Evolutionary conservation across 2,113 vertebrate species (phyloP).

Genomic region (Eretmochelys imbricata): DNA sequence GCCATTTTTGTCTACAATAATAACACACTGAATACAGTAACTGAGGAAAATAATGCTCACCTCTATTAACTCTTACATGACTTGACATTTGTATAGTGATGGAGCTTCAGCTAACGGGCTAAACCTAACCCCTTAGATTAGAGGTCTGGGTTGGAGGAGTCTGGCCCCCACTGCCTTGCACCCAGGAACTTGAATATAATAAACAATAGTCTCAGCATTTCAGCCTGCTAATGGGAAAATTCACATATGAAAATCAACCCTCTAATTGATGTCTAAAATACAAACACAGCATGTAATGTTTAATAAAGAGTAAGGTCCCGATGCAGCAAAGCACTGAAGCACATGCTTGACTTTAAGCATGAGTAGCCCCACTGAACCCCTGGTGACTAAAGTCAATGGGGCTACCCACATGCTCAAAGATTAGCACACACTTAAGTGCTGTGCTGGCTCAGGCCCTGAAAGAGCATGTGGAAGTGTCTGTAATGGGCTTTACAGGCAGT

Average conservation of each 20-base stretch:
- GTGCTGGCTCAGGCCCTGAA: accelerated
- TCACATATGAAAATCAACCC: background rate
- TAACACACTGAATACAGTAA: background rate
- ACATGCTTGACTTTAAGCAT: background rate
- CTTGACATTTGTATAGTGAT: background rate
- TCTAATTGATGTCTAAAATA: background rate
- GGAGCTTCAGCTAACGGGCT: background rate
- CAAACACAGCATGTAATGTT: accelerated
- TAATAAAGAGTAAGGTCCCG: background rate
- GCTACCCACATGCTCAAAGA: background rate
- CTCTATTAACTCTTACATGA: accelerated
- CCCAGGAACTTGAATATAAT: background rate
- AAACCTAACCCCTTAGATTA: accelerated
- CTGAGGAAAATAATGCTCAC: background rate
- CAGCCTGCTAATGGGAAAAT: background rate
- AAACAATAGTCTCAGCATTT: background rate
- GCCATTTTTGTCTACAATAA: background rate
- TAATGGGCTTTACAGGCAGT: background rate
- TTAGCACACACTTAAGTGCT: background rate
- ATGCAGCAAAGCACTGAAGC: background rate
- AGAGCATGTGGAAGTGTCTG: accelerated
- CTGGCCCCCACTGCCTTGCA: accelerated
- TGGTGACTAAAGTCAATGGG: background rate
- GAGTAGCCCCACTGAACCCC: background rate
- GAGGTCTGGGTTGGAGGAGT: accelerated